Evolutionary conservation across 2,888 invertebrate genomes (phyloP).

Genomic region (Pollenia labialis): DNA sequence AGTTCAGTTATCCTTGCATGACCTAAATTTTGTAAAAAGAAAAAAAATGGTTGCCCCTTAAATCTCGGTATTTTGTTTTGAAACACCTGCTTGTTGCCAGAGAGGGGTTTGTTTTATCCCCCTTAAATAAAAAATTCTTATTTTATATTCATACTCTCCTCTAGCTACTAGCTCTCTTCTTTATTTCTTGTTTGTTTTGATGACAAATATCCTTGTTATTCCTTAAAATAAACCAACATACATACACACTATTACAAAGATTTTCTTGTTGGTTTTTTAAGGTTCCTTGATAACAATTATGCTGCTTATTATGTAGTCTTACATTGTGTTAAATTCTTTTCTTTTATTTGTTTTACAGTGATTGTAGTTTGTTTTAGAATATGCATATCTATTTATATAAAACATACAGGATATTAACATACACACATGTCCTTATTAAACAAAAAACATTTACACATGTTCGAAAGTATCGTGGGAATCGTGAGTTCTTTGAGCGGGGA

Average conservation of each 20-base stretch:
- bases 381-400: neutral
- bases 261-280: neutral
- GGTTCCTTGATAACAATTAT: neutral
- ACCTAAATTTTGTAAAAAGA: slow-evolving; percentile 58
- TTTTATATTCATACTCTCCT: slow-evolving; percentile 9
- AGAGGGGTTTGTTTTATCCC: slow-evolving; percentile 23
- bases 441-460: slow-evolving; percentile 50
- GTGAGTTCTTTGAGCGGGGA: neutral
- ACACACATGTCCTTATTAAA: slow-evolving; percentile 43
- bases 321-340: slow-evolving; percentile 30
- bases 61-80: slow-evolving; percentile 54
- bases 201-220: slow-evolving; percentile 49
- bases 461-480: slow-evolving; percentile 66
- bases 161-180: neutral
- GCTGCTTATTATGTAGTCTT: slow-evolving; percentile 50
- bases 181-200: neutral
- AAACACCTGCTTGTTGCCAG: slow-evolving; percentile 56
- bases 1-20: slow-evolving; percentile 51
- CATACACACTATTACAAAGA: slow-evolving; percentile 1
- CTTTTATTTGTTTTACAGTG: slow-evolving; percentile 20
- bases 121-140: slow-evolving; percentile 24
- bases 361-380: slow-evolving; percentile 39
- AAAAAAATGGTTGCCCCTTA: slow-evolving; percentile 44
- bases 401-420: slow-evolving; percentile 70
- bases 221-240: neutral